phyloP scores from a whole-genome alignment of 92 coral and sea anemone genomes.

The Porites lobata region DNA sequence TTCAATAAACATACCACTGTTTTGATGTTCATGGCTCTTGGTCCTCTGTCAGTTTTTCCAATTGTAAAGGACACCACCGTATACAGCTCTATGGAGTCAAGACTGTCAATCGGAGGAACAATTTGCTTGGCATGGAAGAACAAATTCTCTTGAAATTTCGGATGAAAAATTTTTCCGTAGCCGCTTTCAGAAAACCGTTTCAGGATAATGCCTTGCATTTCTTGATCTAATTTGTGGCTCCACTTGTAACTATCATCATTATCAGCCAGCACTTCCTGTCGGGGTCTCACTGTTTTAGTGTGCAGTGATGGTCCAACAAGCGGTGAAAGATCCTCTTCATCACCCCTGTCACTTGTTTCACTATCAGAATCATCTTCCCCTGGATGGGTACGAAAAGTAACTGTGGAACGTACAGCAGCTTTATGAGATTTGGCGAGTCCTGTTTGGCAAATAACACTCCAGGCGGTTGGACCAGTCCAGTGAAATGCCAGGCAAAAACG shows the following conservation, averaged over 20 bases:
- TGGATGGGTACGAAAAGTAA: slow-evolving; percentile 23
- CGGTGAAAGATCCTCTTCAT: slow-evolving; percentile 44
- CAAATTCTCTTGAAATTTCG: slow-evolving; percentile 39
- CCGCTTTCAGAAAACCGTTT: slow-evolving; percentile 30
- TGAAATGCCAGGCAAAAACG: slow-evolving; percentile 82
- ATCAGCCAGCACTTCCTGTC: background rate
- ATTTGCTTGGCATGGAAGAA: slow-evolving; percentile 80
- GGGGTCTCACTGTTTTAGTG: slow-evolving; percentile 4
- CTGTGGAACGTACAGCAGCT: slow-evolving; percentile 53
- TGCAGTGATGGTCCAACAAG: slow-evolving; percentile 63
- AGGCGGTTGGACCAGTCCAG: slow-evolving; percentile 84
- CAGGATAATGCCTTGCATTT: slow-evolving; percentile 72
- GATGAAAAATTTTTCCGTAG: slow-evolving; percentile 66
- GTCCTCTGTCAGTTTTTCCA: slow-evolving; percentile 55
- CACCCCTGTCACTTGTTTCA: slow-evolving; percentile 58
- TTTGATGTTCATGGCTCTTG: slow-evolving; percentile 69
- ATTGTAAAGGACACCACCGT: slow-evolving; percentile 70
- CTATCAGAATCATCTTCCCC: slow-evolving; percentile 45
- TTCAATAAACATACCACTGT: slow-evolving; percentile 10
- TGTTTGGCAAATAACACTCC: slow-evolving; percentile 65
- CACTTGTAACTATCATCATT: slow-evolving; percentile 40
- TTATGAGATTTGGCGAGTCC: slow-evolving; percentile 60
- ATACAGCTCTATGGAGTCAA: slow-evolving; percentile 27
- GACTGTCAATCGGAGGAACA: slow-evolving; percentile 73
- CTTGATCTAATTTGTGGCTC: slow-evolving; percentile 44